These are phyloP conservation scores for Euplexia lucipara DNA, from an alignment of 2,888 invertebrate species.

Conservation along the genomic window DNA sequence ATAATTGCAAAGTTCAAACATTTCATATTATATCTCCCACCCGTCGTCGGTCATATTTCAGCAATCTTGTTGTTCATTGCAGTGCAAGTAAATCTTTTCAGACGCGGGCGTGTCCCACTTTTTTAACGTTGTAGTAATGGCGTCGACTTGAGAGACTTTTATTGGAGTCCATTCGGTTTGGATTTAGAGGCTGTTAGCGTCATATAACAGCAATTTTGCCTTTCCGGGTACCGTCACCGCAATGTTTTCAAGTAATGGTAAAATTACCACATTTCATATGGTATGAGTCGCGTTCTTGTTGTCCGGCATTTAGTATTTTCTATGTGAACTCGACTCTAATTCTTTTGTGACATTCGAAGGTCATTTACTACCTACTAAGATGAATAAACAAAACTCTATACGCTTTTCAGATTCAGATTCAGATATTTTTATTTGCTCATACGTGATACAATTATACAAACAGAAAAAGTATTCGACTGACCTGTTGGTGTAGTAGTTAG, in stretches of 20 bases:
- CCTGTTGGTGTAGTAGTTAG: no score
- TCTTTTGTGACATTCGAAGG: conserved; percentile 11
- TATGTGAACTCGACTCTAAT: neutral
- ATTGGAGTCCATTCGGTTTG: conserved; percentile 78
- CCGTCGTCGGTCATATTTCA: conserved; percentile 55
- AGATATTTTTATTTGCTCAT: no score
- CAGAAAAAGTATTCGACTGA: no score
- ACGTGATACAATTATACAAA: no score
- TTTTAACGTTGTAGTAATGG: conserved; percentile 65
- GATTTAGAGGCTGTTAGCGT: conserved; percentile 79
- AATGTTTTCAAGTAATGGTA: conserved; percentile 77
- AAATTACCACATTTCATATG: conserved; percentile 75
- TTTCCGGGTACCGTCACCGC: conserved; percentile 67
- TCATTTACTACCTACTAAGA: neutral
- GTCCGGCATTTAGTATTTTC: conserved; percentile 50
- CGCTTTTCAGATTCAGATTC: no score
- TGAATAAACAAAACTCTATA: neutral
- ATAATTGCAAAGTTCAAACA: conserved; percentile 53
- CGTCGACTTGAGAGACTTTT: conserved; percentile 75
- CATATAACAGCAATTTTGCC: conserved; percentile 76
- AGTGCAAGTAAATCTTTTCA: conserved; percentile 61
- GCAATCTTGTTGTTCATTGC: conserved; percentile 52
- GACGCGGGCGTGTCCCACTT: conserved; percentile 57
- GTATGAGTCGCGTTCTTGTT: conserved; percentile 65
- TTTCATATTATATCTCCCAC: conserved; percentile 45